A percentile compares a stretch with the other conserved stretches of the same genome.
These are phyloP conservation scores for Salarias fasciatus DNA, from an alignment of 2,797 vertebrate genomes.

Conservation along the genomic window DNA sequence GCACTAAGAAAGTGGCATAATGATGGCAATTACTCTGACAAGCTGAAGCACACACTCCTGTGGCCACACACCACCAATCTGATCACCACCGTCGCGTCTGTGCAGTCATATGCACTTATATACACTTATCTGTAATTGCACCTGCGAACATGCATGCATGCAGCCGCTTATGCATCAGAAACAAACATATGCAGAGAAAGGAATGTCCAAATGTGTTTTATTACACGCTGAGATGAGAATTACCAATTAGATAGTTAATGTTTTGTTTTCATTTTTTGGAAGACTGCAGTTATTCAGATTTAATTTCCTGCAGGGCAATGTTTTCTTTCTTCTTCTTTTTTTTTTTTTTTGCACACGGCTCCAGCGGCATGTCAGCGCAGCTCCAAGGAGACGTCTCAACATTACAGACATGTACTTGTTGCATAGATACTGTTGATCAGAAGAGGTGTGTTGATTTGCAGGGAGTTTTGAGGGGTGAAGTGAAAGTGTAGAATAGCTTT, in stretches of 20 bases:
- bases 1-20: constrained; percentile 45
- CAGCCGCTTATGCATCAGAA: not conserved
- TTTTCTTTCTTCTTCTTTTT: no score
- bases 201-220: constrained; percentile 3
- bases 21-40: constrained; percentile 45
- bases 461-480: not conserved
- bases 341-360: no score
- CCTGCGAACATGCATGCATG: not conserved
- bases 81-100: constrained; percentile 4
- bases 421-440: constrained; percentile 2
- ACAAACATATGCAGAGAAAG: not conserved
- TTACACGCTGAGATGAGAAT: not conserved
- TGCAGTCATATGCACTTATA: not conserved
- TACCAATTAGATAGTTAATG: constrained; percentile 1
- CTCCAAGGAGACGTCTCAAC: constrained; percentile 7
- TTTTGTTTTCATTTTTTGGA: constrained; percentile 1
- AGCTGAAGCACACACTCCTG: constrained; percentile 21
- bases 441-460: not conserved
- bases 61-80: constrained; percentile 19
- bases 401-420: not conserved
- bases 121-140: not conserved
- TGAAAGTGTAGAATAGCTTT: not conserved
- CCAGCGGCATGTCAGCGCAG: constrained; percentile 19
- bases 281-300: constrained; percentile 14
- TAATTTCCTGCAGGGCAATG: constrained; percentile 17